These are phyloP conservation scores for Parauchenoglanis punctatus DNA, from an alignment of 2,797 vertebrate genomes.

Conservation along the genomic window DNA sequence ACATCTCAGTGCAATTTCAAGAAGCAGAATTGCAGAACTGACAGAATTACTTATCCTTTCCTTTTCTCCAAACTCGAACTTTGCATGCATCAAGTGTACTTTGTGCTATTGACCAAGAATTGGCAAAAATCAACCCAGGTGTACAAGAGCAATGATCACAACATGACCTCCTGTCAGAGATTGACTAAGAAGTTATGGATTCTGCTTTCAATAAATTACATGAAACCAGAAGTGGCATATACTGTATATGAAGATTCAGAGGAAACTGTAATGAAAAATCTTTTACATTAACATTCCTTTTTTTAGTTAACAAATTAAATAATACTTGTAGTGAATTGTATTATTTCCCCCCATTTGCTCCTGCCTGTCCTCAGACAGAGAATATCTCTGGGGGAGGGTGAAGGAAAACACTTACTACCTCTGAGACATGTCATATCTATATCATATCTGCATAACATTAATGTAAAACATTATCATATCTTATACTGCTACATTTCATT, in stretches of 20 bases:
- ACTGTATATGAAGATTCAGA: background rate
- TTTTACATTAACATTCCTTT: background rate
- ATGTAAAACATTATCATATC: too few relatives aligned
- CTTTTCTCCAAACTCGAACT: background rate
- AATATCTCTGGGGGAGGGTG: background rate
- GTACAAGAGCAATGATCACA: background rate
- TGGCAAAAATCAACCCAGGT: background rate
- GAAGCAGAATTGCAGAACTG: background rate
- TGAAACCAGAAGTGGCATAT: background rate
- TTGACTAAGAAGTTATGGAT: background rate
- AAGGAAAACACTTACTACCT: background rate
- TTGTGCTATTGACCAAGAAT: constrained; percentile 17
- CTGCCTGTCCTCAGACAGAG: background rate
- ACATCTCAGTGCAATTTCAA: background rate
- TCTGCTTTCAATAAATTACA: background rate
- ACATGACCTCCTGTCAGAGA: constrained; percentile 2
- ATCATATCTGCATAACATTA: background rate
- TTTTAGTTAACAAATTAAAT: background rate
- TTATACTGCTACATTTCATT: too few relatives aligned
- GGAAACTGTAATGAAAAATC: background rate
- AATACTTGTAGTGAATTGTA: background rate
- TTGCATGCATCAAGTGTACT: background rate
- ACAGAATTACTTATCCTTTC: background rate
- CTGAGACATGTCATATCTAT: background rate
- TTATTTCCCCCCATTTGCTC: background rate